Base-by-base conservation (phyloP, 92 coral and sea anemone genomes). In the Porites lobata region DNA sequence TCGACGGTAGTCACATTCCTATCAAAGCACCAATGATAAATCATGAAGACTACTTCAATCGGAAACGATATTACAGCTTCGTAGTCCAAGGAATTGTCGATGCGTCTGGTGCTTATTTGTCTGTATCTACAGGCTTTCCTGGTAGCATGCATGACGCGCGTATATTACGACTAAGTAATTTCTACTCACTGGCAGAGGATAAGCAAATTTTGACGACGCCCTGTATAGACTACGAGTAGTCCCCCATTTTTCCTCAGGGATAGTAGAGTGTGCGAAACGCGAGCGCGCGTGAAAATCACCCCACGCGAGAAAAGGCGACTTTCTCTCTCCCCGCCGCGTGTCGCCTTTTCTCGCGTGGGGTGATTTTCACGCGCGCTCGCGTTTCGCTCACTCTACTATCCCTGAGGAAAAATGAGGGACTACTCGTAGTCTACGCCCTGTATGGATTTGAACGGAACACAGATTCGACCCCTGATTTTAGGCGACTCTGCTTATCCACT, bases 401-500 rank as follows among this genome's bases (percentile, higher is more conserved):
- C n/a, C n/a, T n/a, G n/a, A n/a, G n/a, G n/a, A n/a, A n/a, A n/a
- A n/a, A n/a, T n/a, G n/a, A n/a, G n/a, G n/a, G n/a, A n/a, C n/a
- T n/a, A n/a, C n/a, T n/a, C n/a, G n/a, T n/a, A n/a, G n/a, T n/a
- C n/a, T n/a, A 79, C n/a, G 84, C 84, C 84, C 26, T 79, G 84
- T 47, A 65, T 79, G 74, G 84, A 79, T 18, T 13, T n/a, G 24
- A 79, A 79, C 38, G 84, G 84, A 52, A 50, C 62, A 79, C 63
- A 79, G 38, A 51, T 79, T 79, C 65, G 84, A 51, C 84, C 84
- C 72, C 62, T 79, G 53, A 79, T 47, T 67, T 63, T 79, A 13
- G 73, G 84, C 8, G 84, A 79, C 72, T 79, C 84, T 63, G 84
- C 84, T 17, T 79, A 79, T 57, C 84, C 84, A 1, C 72, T 79